Base-by-base conservation (phyloP, 2,888 invertebrate species). In the Melanchra persicariae region DNA sequence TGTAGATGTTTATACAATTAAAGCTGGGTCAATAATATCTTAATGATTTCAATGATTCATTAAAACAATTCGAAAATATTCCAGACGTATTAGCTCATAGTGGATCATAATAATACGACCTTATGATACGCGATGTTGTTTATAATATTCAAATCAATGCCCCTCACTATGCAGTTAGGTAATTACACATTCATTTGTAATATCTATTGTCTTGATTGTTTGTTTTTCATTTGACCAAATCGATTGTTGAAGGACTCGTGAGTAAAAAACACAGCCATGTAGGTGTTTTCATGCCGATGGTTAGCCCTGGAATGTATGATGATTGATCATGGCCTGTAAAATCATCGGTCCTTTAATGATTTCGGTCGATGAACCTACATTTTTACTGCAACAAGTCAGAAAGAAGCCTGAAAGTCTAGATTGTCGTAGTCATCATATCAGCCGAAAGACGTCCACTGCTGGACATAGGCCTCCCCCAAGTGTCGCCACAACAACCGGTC, bases 1-100 rank as follows among this genome's bases (percentile, higher is more conserved):
- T 37, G 26, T 58, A 52, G 34, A 45, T 77, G 12, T 72, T 47
- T 52, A 52, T 78, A 58, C 58, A 62, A 58, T 78, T 57, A 63
- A 71, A 54, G 67, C 61, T 62, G 49, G 71, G 37, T 79, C 78
- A 77, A 81, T 49, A 70, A 45, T 63, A 66, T 69, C 22, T 45
- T 74, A 81, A 68, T 19, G 30, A 54, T 54, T 52, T 58, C 24
- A 30, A 61, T 75, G 52, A 64, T 6, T 67, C 58, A 65, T 76
- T 75, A 37, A 61, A 60, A 59, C 43, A 15, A 37, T 37, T 77
- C 15, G 47, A 60, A 62, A 57, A 61, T 77, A 59, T 75, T 59
- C 52, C 62, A 70, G 62, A 40, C 51, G 0, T 43, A 66, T 70
- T 71, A 77, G 51, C 58, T 70, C 76, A 76, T 66, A 68, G 15